Evolutionary conservation across 2,888 invertebrate species (phyloP).

Genomic region (Leptopterna dolabrata): DNA sequence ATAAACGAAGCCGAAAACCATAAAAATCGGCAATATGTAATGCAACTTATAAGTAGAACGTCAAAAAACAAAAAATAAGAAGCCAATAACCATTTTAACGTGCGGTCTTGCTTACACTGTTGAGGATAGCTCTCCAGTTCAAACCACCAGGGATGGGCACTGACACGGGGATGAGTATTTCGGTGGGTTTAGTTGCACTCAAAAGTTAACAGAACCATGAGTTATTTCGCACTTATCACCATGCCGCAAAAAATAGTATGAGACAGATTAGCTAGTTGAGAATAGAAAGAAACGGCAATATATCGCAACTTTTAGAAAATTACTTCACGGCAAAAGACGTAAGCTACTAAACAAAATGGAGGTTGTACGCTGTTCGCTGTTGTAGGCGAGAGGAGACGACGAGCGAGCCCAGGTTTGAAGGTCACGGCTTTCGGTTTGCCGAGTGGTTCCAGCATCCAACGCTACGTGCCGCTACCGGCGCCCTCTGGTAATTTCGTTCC

Average conservation of each 20-base stretch:
- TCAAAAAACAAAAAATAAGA: background rate
- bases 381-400: no score
- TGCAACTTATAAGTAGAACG: background rate
- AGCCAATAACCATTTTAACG: constrained; percentile 49
- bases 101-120: constrained; percentile 48
- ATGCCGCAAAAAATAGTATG: background rate
- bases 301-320: no score
- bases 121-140: constrained; percentile 53
- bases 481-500: no score
- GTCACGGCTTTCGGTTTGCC: no score
- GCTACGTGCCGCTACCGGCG: no score
- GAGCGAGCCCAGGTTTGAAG: no score
- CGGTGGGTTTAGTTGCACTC: constrained; percentile 44
- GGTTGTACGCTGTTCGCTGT: no score
- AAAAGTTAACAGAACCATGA: constrained; percentile 20
- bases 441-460: no score
- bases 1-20: background rate
- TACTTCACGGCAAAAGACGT: no score
- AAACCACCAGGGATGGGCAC: constrained; percentile 54
- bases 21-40: background rate
- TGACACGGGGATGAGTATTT: constrained; percentile 37
- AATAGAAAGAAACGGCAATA: no score
- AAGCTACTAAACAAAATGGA: no score
- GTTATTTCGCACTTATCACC: background rate
- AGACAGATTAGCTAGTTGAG: no score